Conservation (phyloP, 2,113 vertebrate genomes). For the Otis tarda region DNA sequence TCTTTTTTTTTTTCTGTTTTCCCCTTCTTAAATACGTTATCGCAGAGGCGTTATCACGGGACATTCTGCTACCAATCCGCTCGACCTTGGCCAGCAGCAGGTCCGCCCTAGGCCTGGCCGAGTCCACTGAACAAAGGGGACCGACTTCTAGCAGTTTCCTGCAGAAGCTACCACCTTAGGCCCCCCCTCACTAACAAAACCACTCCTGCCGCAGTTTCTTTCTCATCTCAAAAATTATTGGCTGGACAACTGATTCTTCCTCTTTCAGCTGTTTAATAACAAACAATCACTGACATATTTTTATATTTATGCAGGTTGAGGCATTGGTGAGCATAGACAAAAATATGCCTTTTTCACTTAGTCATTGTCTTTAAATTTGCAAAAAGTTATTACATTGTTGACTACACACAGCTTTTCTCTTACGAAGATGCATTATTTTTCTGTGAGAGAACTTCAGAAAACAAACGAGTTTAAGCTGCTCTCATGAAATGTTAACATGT, state of each 20-base stretch:
- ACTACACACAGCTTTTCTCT: not conserved
- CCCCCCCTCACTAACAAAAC: no score
- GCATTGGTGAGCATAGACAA: not conserved
- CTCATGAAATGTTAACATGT: not conserved
- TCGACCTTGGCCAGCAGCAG: no score
- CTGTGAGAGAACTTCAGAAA: not conserved
- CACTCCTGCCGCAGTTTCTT: not conserved
- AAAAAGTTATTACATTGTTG: not conserved
- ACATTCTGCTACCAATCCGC: no score
- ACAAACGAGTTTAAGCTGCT: not conserved
- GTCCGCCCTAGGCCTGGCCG: no score
- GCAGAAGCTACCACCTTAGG: no score
- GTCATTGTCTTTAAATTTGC: not conserved
- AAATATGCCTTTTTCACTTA: not conserved
- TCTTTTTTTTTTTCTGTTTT: no score
- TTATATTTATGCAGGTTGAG: not conserved
- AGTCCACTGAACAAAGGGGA: no score
- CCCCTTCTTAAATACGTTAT: no score
- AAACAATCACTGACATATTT: not conserved
- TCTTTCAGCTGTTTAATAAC: not conserved
- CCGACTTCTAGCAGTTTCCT: no score
- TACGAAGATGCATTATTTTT: not conserved
- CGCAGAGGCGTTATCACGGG: no score
- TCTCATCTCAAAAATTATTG: not conserved
- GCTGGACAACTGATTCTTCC: not conserved